These are phyloP conservation scores for Neomicropteryx cornuta DNA, from an alignment of 1,140 invertebrate genomes.

Conservation along the genomic window DNA sequence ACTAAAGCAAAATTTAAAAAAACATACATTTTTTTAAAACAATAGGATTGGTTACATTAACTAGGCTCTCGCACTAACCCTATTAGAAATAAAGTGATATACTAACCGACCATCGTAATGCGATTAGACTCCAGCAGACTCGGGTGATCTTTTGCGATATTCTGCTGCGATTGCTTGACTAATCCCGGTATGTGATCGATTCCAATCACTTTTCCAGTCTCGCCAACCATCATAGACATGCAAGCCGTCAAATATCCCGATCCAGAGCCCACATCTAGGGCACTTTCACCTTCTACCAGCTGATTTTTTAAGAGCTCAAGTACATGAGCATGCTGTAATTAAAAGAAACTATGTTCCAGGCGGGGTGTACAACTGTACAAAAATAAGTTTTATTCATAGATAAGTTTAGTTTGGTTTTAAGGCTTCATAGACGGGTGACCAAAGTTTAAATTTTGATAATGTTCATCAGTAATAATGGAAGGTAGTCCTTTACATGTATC, in stretches of 20 bases:
- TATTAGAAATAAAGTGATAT: too few species aligned
- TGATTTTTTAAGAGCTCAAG: constrained; percentile 81
- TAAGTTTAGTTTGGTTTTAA: not conserved
- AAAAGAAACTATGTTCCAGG: constrained; percentile 1
- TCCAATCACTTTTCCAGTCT: constrained; percentile 64
- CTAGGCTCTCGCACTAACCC: too few species aligned
- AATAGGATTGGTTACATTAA: too few species aligned
- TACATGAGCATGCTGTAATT: constrained; percentile 77
- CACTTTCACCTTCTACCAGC: constrained; percentile 63
- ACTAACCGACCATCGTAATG: constrained; percentile 59
- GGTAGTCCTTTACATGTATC: too few species aligned
- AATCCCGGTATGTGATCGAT: constrained; percentile 90
- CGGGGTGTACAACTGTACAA: not conserved
- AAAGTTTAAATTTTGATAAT: too few species aligned
- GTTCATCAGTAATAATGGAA: too few species aligned
- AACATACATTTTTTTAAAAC: not conserved
- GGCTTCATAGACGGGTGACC: too few species aligned
- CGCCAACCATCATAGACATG: constrained; percentile 79
- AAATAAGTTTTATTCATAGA: not conserved
- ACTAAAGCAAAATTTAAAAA: constrained; percentile 41
- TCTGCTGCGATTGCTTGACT: constrained; percentile 60
- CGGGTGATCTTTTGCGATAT: constrained; percentile 67
- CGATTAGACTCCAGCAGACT: constrained; percentile 51
- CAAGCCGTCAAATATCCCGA: constrained; percentile 94
- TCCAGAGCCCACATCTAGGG: constrained; percentile 91